Evolutionary conservation across 1,140 invertebrate genomes (phyloP).

Genomic region (Ooceraea biroi): DNA sequence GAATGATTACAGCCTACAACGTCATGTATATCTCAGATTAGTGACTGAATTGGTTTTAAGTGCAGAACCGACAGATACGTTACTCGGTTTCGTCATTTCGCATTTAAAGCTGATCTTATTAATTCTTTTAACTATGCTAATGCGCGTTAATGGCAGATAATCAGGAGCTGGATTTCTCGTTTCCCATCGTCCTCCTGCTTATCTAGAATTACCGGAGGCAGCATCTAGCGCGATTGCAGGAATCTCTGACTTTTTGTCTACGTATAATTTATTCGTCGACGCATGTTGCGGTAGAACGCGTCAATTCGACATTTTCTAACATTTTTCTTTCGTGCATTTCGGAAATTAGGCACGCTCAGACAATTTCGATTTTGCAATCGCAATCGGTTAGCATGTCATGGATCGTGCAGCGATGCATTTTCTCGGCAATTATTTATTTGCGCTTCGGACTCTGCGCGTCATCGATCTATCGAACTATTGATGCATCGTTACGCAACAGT

Average conservation of each 20-base stretch:
- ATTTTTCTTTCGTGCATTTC: neutral
- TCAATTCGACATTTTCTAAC: no score
- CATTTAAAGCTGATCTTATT: neutral
- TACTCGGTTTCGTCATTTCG: constrained; percentile 16
- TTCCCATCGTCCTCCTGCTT: neutral
- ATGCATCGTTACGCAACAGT: constrained; percentile 20
- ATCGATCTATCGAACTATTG: constrained; percentile 31
- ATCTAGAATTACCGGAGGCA: neutral
- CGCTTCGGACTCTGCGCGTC: neutral
- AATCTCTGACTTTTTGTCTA: constrained; percentile 28
- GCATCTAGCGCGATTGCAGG: neutral
- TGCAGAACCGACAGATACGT: neutral
- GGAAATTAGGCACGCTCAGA: neutral
- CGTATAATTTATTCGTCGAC: neutral
- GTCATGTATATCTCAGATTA: constrained; percentile 1
- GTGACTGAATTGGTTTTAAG: neutral
- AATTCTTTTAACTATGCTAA: constrained; percentile 46
- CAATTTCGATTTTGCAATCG: neutral
- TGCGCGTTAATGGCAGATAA: constrained; percentile 4
- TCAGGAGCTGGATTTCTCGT: neutral
- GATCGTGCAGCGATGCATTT: neutral
- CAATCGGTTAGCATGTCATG: neutral
- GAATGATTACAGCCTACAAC: neutral
- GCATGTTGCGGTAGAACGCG: no score
- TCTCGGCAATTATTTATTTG: constrained; percentile 20